These are phyloP conservation scores for Meiosimyza decipiens DNA, from an alignment of 2,888 invertebrate genomes.

Conservation along the genomic window DNA sequence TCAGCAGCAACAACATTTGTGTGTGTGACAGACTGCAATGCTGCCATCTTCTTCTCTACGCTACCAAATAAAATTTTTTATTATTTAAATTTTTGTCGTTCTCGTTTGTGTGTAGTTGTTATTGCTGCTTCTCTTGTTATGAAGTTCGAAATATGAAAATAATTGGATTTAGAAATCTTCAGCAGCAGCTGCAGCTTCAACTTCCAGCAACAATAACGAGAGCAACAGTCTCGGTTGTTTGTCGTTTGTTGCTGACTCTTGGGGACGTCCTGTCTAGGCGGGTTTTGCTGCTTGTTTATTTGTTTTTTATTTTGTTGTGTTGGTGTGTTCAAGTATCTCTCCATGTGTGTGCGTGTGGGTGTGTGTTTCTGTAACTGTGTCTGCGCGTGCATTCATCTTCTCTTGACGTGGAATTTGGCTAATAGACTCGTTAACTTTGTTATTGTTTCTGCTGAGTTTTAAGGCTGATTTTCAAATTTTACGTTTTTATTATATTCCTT, in stretches of 20 bases:
- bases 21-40: background rate
- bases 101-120: slow-evolving; percentile 11
- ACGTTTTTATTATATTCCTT: too few relatives aligned
- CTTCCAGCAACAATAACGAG: too few relatives aligned
- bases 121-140: background rate
- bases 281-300: slow-evolving; percentile 29
- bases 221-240: too few relatives aligned
- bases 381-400: background rate
- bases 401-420: too few relatives aligned
- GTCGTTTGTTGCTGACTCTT: slow-evolving; percentile 8
- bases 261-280: slow-evolving; percentile 55
- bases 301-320: too few relatives aligned
- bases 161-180: slow-evolving; percentile 45
- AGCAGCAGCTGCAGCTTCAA: slow-evolving; percentile 3
- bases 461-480: too few relatives aligned
- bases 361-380: background rate
- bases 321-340: background rate
- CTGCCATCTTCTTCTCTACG: slow-evolving; percentile 23
- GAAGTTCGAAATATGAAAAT: slow-evolving; percentile 45
- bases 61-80: background rate
- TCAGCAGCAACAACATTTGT: background rate
- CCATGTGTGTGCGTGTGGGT: background rate
- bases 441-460: background rate
- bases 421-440: background rate
- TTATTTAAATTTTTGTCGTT: slow-evolving; percentile 14